phyloP scores from a whole-genome alignment of 2,888 invertebrate genomes.

The Dysmachus trigonus region DNA sequence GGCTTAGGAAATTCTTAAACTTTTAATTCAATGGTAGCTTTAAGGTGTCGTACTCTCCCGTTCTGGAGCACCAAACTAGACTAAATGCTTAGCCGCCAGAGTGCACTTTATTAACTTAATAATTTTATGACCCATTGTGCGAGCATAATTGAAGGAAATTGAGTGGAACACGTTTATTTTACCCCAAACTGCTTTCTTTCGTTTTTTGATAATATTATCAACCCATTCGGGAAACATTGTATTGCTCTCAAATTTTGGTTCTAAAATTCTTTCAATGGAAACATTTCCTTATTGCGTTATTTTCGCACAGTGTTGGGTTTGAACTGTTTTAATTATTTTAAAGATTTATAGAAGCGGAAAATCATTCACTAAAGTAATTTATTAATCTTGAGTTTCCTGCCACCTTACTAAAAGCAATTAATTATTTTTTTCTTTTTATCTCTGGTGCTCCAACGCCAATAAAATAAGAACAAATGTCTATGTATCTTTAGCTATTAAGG shows the following conservation, averaged over 20 bases:
- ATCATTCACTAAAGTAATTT: not conserved
- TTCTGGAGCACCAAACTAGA: not conserved
- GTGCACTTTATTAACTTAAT: not conserved
- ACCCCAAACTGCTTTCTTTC: not conserved
- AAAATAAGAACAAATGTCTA: not conserved
- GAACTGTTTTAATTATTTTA: not conserved
- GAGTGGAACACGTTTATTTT: not conserved
- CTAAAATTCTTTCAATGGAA: not conserved
- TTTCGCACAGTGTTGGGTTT: not conserved
- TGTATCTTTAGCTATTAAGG: too few species aligned
- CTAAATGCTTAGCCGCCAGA: not conserved
- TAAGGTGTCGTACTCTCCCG: not conserved
- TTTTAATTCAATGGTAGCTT: not conserved
- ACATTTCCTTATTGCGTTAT: not conserved
- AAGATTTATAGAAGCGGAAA: not conserved
- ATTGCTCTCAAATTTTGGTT: not conserved
- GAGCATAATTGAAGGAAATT: not conserved
- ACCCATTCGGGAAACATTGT: not conserved
- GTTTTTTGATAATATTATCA: not conserved
- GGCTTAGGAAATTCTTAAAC: not conserved
- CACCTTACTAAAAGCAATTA: not conserved
- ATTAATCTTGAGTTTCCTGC: not conserved
- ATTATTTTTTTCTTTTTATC: not conserved
- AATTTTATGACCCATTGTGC: not conserved
- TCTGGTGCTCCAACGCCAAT: not conserved